Conservation (phyloP, 2,888 invertebrate genomes). For the Sycophila texana region DNA sequence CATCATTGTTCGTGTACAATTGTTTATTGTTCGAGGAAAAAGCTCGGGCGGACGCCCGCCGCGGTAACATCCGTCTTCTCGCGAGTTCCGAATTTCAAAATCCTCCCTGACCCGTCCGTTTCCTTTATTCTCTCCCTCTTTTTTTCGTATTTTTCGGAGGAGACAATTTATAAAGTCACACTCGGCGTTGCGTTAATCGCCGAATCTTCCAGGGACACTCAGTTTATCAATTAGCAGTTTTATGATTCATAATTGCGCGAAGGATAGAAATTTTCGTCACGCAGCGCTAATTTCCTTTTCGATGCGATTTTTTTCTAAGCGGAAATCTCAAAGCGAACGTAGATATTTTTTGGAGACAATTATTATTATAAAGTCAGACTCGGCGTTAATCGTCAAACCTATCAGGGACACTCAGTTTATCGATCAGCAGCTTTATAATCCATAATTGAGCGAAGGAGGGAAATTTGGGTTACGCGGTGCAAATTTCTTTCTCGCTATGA, state of each 20-base stretch:
- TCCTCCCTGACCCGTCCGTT: too few species aligned
- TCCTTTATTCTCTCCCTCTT: too few species aligned
- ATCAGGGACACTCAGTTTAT: background rate
- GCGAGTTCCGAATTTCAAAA: constrained; percentile 43
- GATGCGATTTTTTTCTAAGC: too few species aligned
- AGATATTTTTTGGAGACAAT: background rate
- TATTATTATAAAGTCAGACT: too few species aligned
- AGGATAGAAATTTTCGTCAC: too few species aligned
- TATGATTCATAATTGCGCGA: background rate
- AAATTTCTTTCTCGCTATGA: too few species aligned
- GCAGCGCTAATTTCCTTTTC: too few species aligned
- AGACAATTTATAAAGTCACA: too few species aligned
- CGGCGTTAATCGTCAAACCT: background rate
- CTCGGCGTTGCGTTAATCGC: background rate
- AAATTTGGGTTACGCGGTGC: too few species aligned
- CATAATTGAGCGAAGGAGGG: too few species aligned
- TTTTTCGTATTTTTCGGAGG: background rate
- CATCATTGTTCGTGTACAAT: constrained; percentile 63
- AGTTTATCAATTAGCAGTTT: background rate
- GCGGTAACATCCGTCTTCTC: constrained; percentile 33
- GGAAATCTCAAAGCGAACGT: too few species aligned
- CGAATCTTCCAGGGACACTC: background rate
- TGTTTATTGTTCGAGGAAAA: constrained; percentile 62
- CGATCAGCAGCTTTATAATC: background rate
- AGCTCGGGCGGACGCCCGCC: constrained; percentile 21